These are phyloP conservation scores for Cantharis rustica DNA, from an alignment of 2,888 invertebrate genomes.

Conservation along the genomic window DNA sequence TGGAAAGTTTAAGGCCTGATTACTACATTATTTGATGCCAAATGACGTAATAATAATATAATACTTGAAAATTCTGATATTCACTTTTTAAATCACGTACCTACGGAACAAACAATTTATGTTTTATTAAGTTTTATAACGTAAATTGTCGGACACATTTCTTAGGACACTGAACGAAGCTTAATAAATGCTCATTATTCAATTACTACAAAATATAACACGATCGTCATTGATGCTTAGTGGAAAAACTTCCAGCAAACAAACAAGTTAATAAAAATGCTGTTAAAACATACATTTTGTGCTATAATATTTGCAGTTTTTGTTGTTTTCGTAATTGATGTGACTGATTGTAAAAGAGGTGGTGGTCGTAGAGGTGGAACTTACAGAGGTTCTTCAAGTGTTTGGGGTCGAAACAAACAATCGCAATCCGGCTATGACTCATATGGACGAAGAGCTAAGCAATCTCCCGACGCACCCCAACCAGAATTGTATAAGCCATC, in stretches of 20 bases:
- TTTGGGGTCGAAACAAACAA: conserved; percentile 21
- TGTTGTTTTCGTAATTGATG: background rate
- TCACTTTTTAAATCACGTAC: background rate
- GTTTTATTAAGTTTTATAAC: conserved; percentile 12
- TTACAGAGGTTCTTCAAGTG: conserved; percentile 17
- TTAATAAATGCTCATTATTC: conserved; percentile 22
- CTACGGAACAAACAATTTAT: conserved; percentile 13
- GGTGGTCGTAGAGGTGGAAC: conserved; percentile 23
- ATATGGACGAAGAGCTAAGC: conserved; percentile 8
- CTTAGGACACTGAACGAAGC: conserved; percentile 24
- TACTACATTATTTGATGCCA: background rate
- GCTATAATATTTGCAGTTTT: conserved; percentile 4
- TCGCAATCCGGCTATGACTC: conserved; percentile 9
- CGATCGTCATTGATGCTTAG: conserved; percentile 11
- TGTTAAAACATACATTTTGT: conserved; percentile 3
- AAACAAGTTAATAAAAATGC: conserved; percentile 13
- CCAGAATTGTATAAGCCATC: background rate
- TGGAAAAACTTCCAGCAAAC: conserved; percentile 7
- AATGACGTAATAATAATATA: background rate
- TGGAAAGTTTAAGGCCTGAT: background rate
- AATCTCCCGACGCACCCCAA: background rate
- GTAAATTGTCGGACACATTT: conserved; percentile 12
- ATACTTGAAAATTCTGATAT: background rate
- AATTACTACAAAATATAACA: conserved; percentile 19
- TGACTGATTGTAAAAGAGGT: conserved; percentile 17